phyloP scores from a whole-genome alignment of 2,888 invertebrate genomes.

The Cactoblastis cactorum region DNA sequence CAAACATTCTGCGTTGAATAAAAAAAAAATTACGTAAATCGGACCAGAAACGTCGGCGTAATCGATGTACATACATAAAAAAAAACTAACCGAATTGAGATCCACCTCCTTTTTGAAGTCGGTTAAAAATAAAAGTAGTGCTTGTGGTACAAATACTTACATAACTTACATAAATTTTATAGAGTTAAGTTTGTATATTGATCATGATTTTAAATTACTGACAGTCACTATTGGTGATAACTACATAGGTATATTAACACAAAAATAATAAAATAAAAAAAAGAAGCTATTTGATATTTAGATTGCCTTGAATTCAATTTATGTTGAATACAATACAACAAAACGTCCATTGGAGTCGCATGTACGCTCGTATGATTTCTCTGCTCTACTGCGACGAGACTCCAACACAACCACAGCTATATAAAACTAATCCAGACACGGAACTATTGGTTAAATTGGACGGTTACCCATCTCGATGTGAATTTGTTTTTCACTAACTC shows the following conservation, averaged over 20 bases:
- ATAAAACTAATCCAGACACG: constrained; percentile 7
- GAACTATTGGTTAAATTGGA: not conserved
- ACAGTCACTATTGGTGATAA: too few species aligned
- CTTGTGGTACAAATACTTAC: too few species aligned
- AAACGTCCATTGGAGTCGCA: not conserved
- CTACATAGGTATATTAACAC: not conserved
- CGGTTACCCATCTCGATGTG: not conserved
- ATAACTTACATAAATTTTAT: too few species aligned
- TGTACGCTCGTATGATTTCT: not conserved
- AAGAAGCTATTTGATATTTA: not conserved
- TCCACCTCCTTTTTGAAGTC: too few species aligned
- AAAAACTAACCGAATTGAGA: too few species aligned
- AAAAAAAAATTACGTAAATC: too few species aligned
- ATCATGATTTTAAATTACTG: too few species aligned
- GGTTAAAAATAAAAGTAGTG: too few species aligned
- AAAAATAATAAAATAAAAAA: not conserved
- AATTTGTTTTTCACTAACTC: not conserved
- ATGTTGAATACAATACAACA: not conserved
- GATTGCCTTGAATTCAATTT: not conserved
- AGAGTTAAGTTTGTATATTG: too few species aligned
- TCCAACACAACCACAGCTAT: not conserved
- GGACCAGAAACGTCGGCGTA: too few species aligned
- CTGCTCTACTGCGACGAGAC: constrained; percentile 1
- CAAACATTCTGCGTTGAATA: too few species aligned
- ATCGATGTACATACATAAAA: too few species aligned